Percentiles rank a stretch among this genome's conserved stretches.
phyloP scores from a whole-genome alignment of 2,888 invertebrate genomes.

The Cybosia mesomella region DNA sequence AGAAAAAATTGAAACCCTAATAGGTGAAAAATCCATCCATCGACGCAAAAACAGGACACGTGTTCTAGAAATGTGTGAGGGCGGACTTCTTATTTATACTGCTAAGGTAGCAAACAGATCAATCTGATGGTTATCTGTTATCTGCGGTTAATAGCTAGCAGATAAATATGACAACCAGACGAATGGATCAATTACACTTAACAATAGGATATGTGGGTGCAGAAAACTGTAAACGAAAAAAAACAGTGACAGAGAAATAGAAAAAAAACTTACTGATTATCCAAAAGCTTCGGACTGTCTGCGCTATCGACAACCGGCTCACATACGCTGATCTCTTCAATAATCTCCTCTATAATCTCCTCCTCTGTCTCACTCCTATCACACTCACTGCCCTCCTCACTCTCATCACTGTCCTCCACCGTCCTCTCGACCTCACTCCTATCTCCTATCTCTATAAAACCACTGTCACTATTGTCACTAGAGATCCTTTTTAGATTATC shows the following conservation, averaged over 20 bases:
- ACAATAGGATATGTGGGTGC: neutral
- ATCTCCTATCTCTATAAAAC: conserved; percentile 78
- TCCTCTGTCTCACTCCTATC: conserved; percentile 66
- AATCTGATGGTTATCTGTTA: too few relatives aligned
- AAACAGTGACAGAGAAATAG: neutral
- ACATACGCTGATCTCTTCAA: conserved; percentile 53
- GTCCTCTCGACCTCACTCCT: conserved; percentile 68
- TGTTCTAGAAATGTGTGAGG: too few relatives aligned
- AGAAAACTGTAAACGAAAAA: neutral
- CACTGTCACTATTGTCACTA: conserved; percentile 84
- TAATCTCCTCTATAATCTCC: conserved; percentile 62
- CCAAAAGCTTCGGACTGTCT: conserved; percentile 14
- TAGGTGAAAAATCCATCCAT: too few relatives aligned
- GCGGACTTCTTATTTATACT: too few relatives aligned
- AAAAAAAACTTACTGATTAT: conserved; percentile 44
- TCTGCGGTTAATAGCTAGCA: too few relatives aligned
- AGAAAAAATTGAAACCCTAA: too few relatives aligned
- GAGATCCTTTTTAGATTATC: conserved; percentile 71
- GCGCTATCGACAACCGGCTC: conserved; percentile 29
- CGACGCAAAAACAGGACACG: too few relatives aligned
- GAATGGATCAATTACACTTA: too few relatives aligned
- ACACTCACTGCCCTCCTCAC: conserved; percentile 53
- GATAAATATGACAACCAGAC: too few relatives aligned
- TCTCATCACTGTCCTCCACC: conserved; percentile 63
- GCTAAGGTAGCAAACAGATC: too few relatives aligned